Percentiles rank a stretch among this genome's conserved stretches.
These are phyloP conservation scores for Oscheius sp. DNA, from an alignment of 2,888 invertebrate genomes.

Conservation along the genomic window DNA sequence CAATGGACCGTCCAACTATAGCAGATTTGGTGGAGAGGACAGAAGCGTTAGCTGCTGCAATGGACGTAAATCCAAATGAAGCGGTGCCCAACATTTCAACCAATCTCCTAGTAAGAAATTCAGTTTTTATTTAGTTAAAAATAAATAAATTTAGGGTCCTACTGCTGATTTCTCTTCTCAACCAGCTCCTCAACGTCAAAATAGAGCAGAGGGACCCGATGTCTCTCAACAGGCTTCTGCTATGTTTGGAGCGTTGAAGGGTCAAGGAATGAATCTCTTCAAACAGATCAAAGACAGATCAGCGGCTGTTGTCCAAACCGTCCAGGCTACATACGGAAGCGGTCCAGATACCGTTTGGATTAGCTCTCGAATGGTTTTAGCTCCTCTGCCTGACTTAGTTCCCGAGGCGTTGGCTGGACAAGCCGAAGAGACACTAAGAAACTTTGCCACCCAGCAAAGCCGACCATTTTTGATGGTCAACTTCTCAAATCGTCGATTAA, in stretches of 20 bases:
- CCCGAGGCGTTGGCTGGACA: constrained; percentile 46
- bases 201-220: neutral
- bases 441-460: constrained; percentile 79
- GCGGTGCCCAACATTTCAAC: constrained; percentile 1
- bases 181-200: neutral
- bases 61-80: constrained; percentile 74
- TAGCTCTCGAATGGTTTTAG: constrained; percentile 91
- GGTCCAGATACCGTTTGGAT: constrained; percentile 84
- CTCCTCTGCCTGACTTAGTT: constrained; percentile 83
- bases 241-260: constrained; percentile 81
- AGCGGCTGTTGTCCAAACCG: constrained; percentile 93
- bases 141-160: too few species aligned
- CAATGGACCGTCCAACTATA: constrained; percentile 82
- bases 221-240: constrained; percentile 70
- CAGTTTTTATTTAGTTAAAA: too few species aligned
- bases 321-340: constrained; percentile 77
- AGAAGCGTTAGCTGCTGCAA: constrained; percentile 87
- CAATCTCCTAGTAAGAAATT: neutral
- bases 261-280: constrained; percentile 89
- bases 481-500: constrained; percentile 76
- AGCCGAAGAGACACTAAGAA: constrained; percentile 74
- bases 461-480: constrained; percentile 85
- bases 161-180: neutral
- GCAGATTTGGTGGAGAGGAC: constrained; percentile 84
- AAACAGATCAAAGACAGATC: constrained; percentile 95